Percentiles rank a stretch among this genome's conserved stretches.
phyloP scores from a whole-genome alignment of 2,888 invertebrate species.

The Drosophila mettleri region DNA sequence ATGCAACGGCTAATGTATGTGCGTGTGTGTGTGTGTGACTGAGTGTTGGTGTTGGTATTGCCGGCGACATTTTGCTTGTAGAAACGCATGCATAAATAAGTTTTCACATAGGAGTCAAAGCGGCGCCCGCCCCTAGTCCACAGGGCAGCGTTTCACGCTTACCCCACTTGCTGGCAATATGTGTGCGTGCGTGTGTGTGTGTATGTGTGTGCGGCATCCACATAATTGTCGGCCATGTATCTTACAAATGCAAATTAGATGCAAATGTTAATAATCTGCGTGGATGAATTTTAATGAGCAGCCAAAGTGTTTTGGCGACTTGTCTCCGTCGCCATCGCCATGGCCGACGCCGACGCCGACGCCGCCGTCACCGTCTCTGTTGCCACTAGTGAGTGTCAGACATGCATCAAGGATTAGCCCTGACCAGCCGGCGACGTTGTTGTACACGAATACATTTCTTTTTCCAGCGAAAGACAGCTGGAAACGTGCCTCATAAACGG shows the following conservation, averaged over 20 bases:
- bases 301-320: slow-evolving; percentile 75
- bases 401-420: slow-evolving; percentile 68
- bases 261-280: slow-evolving; percentile 80
- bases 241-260: slow-evolving; percentile 81
- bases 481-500: slow-evolving; percentile 52
- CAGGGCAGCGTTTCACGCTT: not conserved
- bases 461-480: slow-evolving; percentile 54
- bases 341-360: slow-evolving; percentile 1
- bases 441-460: not conserved
- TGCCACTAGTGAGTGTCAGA: slow-evolving; percentile 57
- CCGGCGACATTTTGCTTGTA: slow-evolving; percentile 63
- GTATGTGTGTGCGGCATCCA: slow-evolving; percentile 72
- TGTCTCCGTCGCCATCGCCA: slow-evolving; percentile 34
- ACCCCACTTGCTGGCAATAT: slow-evolving; percentile 47
- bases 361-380: slow-evolving; percentile 3
- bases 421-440: slow-evolving; percentile 53
- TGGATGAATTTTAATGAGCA: slow-evolving; percentile 78
- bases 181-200: slow-evolving; percentile 68
- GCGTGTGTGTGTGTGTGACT: slow-evolving; percentile 17
- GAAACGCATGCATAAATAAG: slow-evolving; percentile 79
- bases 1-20: slow-evolving; percentile 58
- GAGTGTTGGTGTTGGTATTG: slow-evolving; percentile 43
- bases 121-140: slow-evolving; percentile 15
- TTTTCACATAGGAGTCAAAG: slow-evolving; percentile 46
- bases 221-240: slow-evolving; percentile 81